Conservation (phyloP, 2,888 invertebrate genomes). For the Eucera pruinosa region DNA sequence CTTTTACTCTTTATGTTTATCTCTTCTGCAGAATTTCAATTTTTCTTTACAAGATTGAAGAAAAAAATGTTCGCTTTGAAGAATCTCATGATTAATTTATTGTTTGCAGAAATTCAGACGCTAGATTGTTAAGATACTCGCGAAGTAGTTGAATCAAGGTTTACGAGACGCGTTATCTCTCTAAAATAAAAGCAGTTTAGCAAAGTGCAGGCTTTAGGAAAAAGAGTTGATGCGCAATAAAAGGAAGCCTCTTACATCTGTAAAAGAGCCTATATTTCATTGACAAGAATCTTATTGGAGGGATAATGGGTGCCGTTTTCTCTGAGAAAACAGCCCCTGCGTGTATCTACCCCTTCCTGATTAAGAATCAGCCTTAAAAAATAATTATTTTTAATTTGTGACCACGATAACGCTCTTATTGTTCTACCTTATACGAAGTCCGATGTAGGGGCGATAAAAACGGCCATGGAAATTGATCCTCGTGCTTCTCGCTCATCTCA, state of each 20-base stretch:
- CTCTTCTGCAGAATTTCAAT: too few relatives aligned
- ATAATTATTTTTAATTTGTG: constrained; percentile 84
- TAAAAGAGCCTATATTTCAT: constrained; percentile 84
- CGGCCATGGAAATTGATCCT: constrained; percentile 65
- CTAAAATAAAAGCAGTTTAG: constrained; percentile 76
- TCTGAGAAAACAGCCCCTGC: constrained; percentile 70
- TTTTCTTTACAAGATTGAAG: too few relatives aligned
- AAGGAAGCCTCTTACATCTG: constrained; percentile 77
- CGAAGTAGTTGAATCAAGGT: constrained; percentile 47
- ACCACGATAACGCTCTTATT: constrained; percentile 81
- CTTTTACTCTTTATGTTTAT: too few relatives aligned
- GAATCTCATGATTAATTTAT: too few relatives aligned
- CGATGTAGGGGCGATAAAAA: constrained; percentile 54
- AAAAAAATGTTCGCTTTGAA: too few relatives aligned
- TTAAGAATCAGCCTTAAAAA: constrained; percentile 82
- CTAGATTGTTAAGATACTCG: constrained; percentile 11
- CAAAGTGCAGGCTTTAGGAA: constrained; percentile 68
- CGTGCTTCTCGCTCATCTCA: constrained; percentile 80
- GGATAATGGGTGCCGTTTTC: constrained; percentile 81
- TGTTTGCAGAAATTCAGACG: not conserved
- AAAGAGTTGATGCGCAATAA: constrained; percentile 82
- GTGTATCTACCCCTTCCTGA: constrained; percentile 72
- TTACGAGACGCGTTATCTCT: constrained; percentile 57
- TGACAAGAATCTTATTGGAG: constrained; percentile 84
- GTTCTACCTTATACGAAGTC: constrained; percentile 64